Evolutionary conservation across 2,888 invertebrate genomes (phyloP).

Genomic region (Odiellus spinosus): DNA sequence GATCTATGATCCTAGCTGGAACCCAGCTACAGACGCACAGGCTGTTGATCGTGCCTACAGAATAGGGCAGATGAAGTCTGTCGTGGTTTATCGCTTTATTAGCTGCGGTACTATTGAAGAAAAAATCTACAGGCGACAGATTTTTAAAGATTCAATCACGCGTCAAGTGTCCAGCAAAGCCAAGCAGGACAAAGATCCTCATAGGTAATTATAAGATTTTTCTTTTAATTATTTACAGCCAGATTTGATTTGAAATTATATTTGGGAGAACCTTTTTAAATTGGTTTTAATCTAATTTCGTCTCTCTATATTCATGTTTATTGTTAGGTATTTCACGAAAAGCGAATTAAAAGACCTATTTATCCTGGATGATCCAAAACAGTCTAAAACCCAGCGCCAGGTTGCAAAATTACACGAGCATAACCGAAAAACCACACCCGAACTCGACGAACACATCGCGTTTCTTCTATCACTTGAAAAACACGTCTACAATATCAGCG

Average conservation of each 20-base stretch:
- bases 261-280: no score
- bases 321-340: conserved; percentile 30
- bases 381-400: conserved; percentile 30
- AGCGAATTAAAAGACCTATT: conserved; percentile 32
- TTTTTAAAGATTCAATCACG: no score
- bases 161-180: no score
- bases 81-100: conserved; percentile 33
- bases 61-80: no score
- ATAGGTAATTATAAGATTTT: no score
- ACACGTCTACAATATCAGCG: conserved; percentile 33
- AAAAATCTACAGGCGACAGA: conserved; percentile 33
- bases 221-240: no score
- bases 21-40: conserved; percentile 34
- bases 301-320: not conserved
- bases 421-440: conserved; percentile 24
- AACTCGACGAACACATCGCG: conserved; percentile 29
- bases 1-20: no score
- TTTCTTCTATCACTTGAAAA: conserved; percentile 23
- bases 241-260: no score
- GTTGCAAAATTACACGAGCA: conserved; percentile 28
- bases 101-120: conserved; percentile 35
- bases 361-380: conserved; percentile 25
- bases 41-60: conserved; percentile 34
- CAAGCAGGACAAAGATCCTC: no score
- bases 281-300: no score